These are phyloP conservation scores for Polydrusus cervinus DNA, from an alignment of 2,888 invertebrate species.

Conservation along the genomic window DNA sequence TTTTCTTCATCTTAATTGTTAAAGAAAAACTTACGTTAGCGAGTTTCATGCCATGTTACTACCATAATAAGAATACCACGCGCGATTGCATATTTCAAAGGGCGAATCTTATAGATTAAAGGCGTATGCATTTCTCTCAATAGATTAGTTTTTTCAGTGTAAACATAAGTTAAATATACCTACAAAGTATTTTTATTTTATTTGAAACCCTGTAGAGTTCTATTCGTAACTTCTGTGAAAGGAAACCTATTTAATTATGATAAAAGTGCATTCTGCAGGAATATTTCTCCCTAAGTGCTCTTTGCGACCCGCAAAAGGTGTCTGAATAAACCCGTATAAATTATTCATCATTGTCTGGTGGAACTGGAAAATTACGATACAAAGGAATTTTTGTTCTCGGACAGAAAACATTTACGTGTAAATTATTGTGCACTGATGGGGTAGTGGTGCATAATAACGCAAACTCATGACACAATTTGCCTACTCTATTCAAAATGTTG, in stretches of 20 bases:
- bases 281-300: conserved; percentile 20
- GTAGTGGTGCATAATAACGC: conserved; percentile 44
- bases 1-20: no score
- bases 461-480: conserved; percentile 40
- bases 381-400: conserved; percentile 49
- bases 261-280: conserved; percentile 19
- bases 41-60: no score
- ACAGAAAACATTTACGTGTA: conserved; percentile 53
- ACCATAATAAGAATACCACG: no score
- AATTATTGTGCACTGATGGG: conserved; percentile 48
- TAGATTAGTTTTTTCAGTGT: no score
- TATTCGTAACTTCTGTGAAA: conserved; percentile 1
- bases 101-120: no score
- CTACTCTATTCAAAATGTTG: conserved; percentile 37
- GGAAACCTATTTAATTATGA: conserved; percentile 22
- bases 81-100: no score
- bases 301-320: conserved; percentile 25
- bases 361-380: conserved; percentile 42
- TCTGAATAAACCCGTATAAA: conserved; percentile 43
- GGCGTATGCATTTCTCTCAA: no score
- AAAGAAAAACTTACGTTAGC: no score
- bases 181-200: background rate
- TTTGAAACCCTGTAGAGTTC: background rate
- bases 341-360: conserved; percentile 43
- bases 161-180: no score